Evolutionary conservation across 1,140 invertebrate genomes (phyloP).

Genomic region (Scaptodrosophila lebanonensis): DNA sequence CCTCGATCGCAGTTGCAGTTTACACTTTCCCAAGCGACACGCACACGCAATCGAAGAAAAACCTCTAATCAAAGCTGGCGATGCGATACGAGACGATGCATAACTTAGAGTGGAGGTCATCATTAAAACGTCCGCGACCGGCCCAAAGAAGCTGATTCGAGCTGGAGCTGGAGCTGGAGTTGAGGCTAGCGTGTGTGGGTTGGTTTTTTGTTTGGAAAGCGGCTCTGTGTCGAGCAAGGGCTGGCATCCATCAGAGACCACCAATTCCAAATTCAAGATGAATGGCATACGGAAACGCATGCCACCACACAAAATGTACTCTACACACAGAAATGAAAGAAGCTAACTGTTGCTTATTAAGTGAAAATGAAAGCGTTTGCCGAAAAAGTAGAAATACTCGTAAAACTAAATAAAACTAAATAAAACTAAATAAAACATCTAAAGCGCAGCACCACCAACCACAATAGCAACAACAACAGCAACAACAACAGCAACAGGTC

Average conservation of each 20-base stretch:
- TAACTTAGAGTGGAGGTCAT: slow-evolving; percentile 72
- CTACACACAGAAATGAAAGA: slow-evolving; percentile 45
- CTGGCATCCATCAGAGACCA: no score
- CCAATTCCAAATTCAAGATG: slow-evolving; percentile 61
- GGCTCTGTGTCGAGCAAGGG: slow-evolving; percentile 19
- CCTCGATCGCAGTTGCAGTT: slow-evolving; percentile 59
- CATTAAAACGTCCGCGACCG: slow-evolving; percentile 7
- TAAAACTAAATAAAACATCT: slow-evolving; percentile 22
- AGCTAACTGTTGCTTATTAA: slow-evolving; percentile 73
- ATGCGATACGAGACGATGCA: no score
- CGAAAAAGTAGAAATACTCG: no score
- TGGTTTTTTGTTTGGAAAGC: slow-evolving; percentile 66
- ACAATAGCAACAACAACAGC: no score
- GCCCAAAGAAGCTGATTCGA: neutral
- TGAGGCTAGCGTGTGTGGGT: slow-evolving; percentile 26
- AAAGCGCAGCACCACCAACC: slow-evolving; percentile 10
- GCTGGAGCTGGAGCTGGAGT: slow-evolving; percentile 17
- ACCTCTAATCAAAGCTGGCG: slow-evolving; percentile 66
- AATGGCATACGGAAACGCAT: slow-evolving; percentile 71
- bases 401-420: slow-evolving; percentile 22
- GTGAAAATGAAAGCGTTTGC: slow-evolving; percentile 74
- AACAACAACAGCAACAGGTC: no score
- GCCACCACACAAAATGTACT: slow-evolving; percentile 48
- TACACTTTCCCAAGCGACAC: slow-evolving; percentile 63
- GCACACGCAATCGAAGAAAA: slow-evolving; percentile 64